Evolutionary conservation across 2,113 vertebrate genomes (phyloP).

Genomic region (Ahaetulla prasina): DNA sequence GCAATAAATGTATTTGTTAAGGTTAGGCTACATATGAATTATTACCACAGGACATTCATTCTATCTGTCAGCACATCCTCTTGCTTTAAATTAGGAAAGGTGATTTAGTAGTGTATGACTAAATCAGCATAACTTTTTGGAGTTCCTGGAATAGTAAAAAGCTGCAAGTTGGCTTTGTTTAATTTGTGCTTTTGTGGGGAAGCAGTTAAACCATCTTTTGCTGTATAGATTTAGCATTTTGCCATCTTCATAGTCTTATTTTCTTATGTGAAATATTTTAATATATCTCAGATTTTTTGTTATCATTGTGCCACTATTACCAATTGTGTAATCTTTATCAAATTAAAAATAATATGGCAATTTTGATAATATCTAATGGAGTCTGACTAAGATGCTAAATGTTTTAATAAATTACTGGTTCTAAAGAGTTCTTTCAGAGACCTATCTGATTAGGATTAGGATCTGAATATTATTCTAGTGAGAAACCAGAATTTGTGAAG

Average conservation of each 20-base stretch:
- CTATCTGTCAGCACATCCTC: not conserved
- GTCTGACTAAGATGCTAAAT: not conserved
- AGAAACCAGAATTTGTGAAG: slow-evolving; percentile 31
- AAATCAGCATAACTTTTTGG: not conserved
- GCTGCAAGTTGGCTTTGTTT: not conserved
- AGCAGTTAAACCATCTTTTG: not conserved
- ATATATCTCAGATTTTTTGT: not conserved
- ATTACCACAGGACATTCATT: not conserved
- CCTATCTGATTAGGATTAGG: slow-evolving; percentile 10
- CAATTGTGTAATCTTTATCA: not conserved
- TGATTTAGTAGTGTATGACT: not conserved
- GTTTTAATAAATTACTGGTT: slow-evolving; percentile 3
- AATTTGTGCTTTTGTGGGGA: not conserved
- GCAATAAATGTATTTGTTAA: not conserved
- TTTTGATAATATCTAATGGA: not conserved
- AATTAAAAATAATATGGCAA: not conserved
- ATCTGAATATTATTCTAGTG: not conserved
- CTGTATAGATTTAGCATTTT: not conserved
- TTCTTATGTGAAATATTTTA: not conserved
- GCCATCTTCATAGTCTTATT: not conserved
- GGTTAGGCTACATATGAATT: not conserved
- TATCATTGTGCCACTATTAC: not conserved
- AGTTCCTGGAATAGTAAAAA: not conserved
- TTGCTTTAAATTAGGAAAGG: not conserved
- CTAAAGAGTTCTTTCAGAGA: not conserved